phyloP scores from a whole-genome alignment of 2,888 invertebrate species.

The Polyploca ridens region DNA sequence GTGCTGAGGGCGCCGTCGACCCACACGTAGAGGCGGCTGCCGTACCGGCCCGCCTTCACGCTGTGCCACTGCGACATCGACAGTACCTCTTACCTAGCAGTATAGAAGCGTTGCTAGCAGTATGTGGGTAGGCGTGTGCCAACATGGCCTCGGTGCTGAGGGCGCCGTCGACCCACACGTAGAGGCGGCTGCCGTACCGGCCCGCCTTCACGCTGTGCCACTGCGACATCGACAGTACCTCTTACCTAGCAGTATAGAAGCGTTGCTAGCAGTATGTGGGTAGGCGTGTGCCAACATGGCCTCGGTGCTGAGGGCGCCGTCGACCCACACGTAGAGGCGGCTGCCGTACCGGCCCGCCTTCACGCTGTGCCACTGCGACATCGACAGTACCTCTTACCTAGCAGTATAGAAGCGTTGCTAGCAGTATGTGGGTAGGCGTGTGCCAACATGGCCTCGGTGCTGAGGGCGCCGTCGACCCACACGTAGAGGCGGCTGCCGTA shows the following conservation, averaged over 20 bases:
- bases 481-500: conserved; percentile 89
- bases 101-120: conserved; percentile 69
- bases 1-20: conserved; percentile 89
- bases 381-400: conserved; percentile 86
- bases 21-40: conserved; percentile 88
- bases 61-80: conserved; percentile 89
- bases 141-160: conserved; percentile 87
- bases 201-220: conserved; percentile 90
- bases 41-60: conserved; percentile 89
- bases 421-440: conserved; percentile 84
- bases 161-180: conserved; percentile 89
- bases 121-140: conserved; percentile 85
- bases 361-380: conserved; percentile 89
- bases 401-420: conserved; percentile 70
- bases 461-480: conserved; percentile 89
- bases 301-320: conserved; percentile 88
- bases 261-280: conserved; percentile 74
- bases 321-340: conserved; percentile 89
- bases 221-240: conserved; percentile 86
- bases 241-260: conserved; percentile 81
- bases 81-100: conserved; percentile 84
- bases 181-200: conserved; percentile 88
- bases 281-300: conserved; percentile 86
- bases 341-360: conserved; percentile 89
- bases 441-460: conserved; percentile 86